Base-by-base conservation (phyloP, 2,797 vertebrate genomes). In the Scyliorhinus canicula region DNA sequence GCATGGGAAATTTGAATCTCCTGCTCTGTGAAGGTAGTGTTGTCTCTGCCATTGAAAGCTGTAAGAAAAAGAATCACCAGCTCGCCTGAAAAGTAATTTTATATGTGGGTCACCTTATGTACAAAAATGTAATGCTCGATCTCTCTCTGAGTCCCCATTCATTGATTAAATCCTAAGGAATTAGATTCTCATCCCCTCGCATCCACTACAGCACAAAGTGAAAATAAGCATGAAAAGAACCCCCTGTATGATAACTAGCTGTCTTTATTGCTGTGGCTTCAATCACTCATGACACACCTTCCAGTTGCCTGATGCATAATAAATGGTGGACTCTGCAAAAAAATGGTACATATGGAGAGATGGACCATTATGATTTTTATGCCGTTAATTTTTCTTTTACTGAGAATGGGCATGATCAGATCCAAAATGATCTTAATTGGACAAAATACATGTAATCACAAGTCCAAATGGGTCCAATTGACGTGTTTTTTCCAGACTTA, bases 81-180 rank as follows among this genome's bases (percentile, higher is more conserved):
- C 14, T 57, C 52, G 85, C 9, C 52, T 88, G 85, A 88, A 88
- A 88, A 88, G 85, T 35, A 88, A 88, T 88, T 52, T 88, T 88
- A 88, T 19, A 57, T 88, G 52, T 88, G 85, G 31, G 52, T 57
- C 31, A 88, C 85, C 50, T 50, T 84, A 47, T 84, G 9, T 11
- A 44, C 40, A 44, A 84, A 44, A 88, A 88, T 88, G 57, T 35
- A 35, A 35, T 86, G 9, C 52, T 86, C 5, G 28, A 55, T 55
- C 52, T 55, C 52, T 55, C 85, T 57, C 31, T 3, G 85, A 55
- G 52, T 57, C 71, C 11, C 35, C 5, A 88, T 14, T 57, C 50
- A 31, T 57, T 88, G 85, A 88, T 88, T 88, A 57, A 88, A 55
- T 55, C 44, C 21, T 47, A 82, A 82, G 85, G 52, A 57, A 88